Base-by-base conservation (phyloP, 2,113 vertebrate species). In the Bufo bufo region DNA sequence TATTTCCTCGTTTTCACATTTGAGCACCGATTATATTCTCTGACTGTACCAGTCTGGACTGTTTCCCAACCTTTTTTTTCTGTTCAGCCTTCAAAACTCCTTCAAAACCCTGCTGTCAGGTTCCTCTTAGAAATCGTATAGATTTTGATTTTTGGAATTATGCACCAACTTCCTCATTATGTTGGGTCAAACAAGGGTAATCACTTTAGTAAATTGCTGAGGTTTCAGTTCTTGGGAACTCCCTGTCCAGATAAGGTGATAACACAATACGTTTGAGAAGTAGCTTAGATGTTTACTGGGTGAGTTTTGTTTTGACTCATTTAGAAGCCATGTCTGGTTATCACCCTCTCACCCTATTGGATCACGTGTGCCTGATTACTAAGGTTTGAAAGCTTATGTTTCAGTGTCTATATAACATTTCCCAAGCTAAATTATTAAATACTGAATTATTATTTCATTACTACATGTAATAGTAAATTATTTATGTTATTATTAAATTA, bases 221-320 rank as follows among this genome's bases (percentile, higher is more conserved):
- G 13, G 52, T 45, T 85, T 85, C 23, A 50, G 6, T 85, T 33
- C 49, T 72, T 84, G 49, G 69, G 52, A 84, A 50, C 43, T 49
- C 82, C 82, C 61, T 85, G 17, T 59, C 10, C 82, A 84, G 61
- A 59, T 58, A 74, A 85, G n/a, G 59, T 77, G 17, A 85, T 33
- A 74, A 58, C 20, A 85, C 4, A 85, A 33, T 45, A 19, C 79
- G 23, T 56, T 79, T 54, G 23, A 79, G 50, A 56, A 79, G 77
- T 56, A 54, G 43, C 71, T 74, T 77, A 77, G 49, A 77, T 77
- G 47, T 77, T 77, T 74, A 74, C 71, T 74, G 71, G 71, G 45
- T 14, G 71, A 8, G 71, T 74, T 74, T 74, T 74, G 71, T 74
- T 74, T 74, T 74, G 43, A 74, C 71, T 74, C 65, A 66, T 9